phyloP scores from a whole-genome alignment of 2,113 vertebrate genomes.

The Nyctibius bracteatus region DNA sequence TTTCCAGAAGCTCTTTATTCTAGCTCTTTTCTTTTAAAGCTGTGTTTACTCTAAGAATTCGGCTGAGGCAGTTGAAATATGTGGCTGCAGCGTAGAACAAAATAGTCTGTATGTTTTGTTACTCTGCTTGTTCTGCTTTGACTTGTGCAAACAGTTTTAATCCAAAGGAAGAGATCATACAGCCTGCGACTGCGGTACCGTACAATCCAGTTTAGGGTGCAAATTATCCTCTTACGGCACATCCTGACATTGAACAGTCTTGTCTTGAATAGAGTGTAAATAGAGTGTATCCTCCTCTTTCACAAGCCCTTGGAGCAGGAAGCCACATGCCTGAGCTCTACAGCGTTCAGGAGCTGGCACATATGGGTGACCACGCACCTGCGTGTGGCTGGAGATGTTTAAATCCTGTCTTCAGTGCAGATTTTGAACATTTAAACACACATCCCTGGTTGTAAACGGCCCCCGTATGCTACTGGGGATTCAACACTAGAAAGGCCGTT shows the following conservation, averaged over 20 bases:
- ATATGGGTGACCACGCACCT: neutral
- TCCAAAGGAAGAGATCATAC: neutral
- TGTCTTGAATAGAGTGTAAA: neutral
- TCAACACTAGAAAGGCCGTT: neutral
- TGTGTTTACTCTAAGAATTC: slow-evolving; percentile 62
- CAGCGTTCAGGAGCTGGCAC: neutral
- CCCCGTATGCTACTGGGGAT: neutral
- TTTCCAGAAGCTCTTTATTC: slow-evolving; percentile 64
- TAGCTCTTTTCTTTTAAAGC: slow-evolving; percentile 58
- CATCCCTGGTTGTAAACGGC: neutral
- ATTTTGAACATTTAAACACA: neutral
- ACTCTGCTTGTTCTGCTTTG: slow-evolving; percentile 44
- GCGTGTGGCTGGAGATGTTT: neutral
- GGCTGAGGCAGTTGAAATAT: slow-evolving; percentile 49
- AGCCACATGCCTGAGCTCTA: neutral
- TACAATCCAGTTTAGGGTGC: neutral
- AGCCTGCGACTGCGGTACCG: neutral
- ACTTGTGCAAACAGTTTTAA: slow-evolving; percentile 44
- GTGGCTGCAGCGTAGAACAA: slow-evolving; percentile 25
- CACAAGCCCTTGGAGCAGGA: neutral
- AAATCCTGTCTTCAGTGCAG: neutral
- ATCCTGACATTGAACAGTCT: neutral
- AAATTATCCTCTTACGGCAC: neutral
- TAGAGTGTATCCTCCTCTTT: neutral
- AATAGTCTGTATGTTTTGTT: slow-evolving; percentile 43